These are phyloP conservation scores for Drosophila falleni DNA, from an alignment of 2,888 invertebrate genomes.

Conservation along the genomic window DNA sequence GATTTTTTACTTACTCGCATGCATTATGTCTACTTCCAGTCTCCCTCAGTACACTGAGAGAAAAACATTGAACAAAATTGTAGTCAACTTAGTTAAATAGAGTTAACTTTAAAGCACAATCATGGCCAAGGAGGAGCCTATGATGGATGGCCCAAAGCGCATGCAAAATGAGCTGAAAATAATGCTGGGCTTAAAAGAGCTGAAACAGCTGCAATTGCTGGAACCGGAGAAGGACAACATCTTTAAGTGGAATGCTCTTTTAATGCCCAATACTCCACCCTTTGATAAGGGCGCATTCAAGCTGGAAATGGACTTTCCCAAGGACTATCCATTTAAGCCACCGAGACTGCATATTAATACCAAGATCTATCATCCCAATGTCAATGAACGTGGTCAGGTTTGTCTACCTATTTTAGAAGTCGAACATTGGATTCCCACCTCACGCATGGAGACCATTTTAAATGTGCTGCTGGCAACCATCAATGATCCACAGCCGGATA, in stretches of 20 bases:
- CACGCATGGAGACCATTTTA: constrained; percentile 99
- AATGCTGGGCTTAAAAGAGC: constrained; percentile 92
- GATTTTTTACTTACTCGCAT: constrained; percentile 49
- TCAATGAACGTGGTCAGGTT: constrained; percentile 99
- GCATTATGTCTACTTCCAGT: constrained; percentile 9
- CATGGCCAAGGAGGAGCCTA: constrained; percentile 48
- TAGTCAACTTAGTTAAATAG: background rate
- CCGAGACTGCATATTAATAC: constrained; percentile 99
- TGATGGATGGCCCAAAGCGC: constrained; percentile 81
- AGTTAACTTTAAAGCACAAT: background rate
- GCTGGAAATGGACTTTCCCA: constrained; percentile 98
- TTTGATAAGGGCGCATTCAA: constrained; percentile 99
- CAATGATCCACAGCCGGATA: constrained; percentile 99
- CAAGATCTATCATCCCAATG: constrained; percentile 99
- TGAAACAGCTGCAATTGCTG: constrained; percentile 93
- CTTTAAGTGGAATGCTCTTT: constrained; percentile 97
- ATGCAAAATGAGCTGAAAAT: constrained; percentile 93
- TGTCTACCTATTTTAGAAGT: constrained; percentile 98
- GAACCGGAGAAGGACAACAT: constrained; percentile 97
- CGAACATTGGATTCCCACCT: constrained; percentile 99
- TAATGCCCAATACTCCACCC: constrained; percentile 98
- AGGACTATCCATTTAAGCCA: constrained; percentile 99
- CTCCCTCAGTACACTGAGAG: constrained; percentile 39
- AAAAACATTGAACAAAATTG: constrained; percentile 25
- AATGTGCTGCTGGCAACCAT: constrained; percentile 98